A percentile compares a stretch with the other conserved stretches of the same genome.
Conservation (phyloP, 2,797 vertebrate species). For the Anas bahamensis region DNA sequence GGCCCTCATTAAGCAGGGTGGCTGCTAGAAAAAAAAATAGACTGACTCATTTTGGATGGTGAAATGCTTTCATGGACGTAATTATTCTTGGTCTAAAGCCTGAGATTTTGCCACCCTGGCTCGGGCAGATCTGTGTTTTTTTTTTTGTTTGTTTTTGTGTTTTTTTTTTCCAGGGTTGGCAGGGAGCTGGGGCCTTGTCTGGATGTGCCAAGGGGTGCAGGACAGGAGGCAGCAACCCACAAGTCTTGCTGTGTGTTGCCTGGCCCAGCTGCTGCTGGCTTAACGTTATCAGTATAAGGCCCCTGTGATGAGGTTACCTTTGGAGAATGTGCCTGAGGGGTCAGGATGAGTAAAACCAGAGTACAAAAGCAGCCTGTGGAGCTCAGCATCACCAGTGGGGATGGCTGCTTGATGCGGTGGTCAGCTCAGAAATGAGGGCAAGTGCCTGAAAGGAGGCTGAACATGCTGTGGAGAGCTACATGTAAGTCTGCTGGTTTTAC, state of each 20-base stretch:
- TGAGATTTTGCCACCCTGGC: neutral
- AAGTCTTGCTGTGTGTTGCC: neutral
- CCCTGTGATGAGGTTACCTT: neutral
- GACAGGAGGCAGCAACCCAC: too few relatives aligned
- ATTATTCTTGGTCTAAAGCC: neutral
- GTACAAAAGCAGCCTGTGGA: neutral
- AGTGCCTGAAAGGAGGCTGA: neutral
- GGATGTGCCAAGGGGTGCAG: neutral
- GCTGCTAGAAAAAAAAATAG: neutral
- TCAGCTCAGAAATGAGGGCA: slow-evolving; percentile 3
- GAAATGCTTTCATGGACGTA: neutral
- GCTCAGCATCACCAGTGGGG: neutral
- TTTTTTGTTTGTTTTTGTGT: too few relatives aligned
- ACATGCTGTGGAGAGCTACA: neutral
- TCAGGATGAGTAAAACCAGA: neutral
- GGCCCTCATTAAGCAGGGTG: neutral
- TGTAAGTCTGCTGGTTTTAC: neutral
- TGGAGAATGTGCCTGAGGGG: neutral
- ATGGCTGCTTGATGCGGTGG: neutral
- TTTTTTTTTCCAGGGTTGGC: neutral
- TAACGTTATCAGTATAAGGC: accelerated
- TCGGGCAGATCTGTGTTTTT: neutral
- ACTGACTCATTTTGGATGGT: neutral
- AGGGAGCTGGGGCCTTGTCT: neutral
- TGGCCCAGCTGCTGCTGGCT: neutral